Evolutionary conservation across 2,888 invertebrate species (phyloP).

Genomic region (Chesias legatella): DNA sequence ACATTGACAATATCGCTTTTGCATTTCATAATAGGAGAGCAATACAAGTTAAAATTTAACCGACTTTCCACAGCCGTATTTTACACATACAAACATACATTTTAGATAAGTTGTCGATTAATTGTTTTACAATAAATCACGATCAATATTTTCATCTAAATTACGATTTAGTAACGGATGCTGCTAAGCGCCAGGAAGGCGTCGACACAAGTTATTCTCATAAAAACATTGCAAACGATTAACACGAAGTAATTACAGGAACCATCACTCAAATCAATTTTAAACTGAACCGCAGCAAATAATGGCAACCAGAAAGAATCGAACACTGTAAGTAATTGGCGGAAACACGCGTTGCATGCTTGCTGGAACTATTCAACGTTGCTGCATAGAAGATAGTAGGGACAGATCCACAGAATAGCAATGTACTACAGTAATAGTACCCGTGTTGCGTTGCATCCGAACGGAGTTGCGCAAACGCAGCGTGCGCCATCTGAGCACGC

Average conservation of each 20-base stretch:
- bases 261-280: slow-evolving; percentile 27
- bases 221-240: too few relatives aligned
- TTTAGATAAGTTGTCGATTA: too few relatives aligned
- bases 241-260: slow-evolving; percentile 13
- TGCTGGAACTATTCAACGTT: slow-evolving; percentile 35
- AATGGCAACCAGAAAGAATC: slow-evolving; percentile 27
- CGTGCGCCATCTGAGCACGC: slow-evolving; percentile 47
- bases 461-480: slow-evolving; percentile 46
- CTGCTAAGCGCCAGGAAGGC: too few relatives aligned
- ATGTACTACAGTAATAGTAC: slow-evolving; percentile 40
- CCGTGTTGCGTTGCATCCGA: slow-evolving; percentile 49
- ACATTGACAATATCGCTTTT: slow-evolving; percentile 3
- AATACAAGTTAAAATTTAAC: slow-evolving; percentile 4
- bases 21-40: slow-evolving; percentile 10
- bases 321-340: slow-evolving; percentile 41
- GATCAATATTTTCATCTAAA: too few relatives aligned
- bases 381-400: slow-evolving; percentile 39
- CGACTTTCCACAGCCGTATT: too few relatives aligned
- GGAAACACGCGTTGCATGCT: slow-evolving; percentile 47
- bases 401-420: slow-evolving; percentile 29
- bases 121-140: too few relatives aligned
- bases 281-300: slow-evolving; percentile 26
- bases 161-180: too few relatives aligned
- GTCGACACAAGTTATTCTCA: too few relatives aligned
- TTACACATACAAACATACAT: too few relatives aligned